Conservation (phyloP, 64 coral and sea anemone genomes). For the Montipora cactus region DNA sequence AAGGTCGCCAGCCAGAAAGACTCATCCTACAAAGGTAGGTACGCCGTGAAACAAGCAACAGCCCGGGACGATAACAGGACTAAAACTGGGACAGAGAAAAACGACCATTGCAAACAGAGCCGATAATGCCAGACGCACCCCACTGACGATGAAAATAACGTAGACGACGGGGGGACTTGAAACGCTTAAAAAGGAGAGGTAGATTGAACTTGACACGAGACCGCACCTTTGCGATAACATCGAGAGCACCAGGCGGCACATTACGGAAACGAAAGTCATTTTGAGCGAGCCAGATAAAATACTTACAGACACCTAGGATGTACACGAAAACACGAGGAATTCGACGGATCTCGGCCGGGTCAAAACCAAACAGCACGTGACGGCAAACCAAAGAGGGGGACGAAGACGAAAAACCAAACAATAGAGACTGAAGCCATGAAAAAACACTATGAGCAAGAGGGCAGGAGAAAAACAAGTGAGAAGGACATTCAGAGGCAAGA, state of each 20-base stretch:
- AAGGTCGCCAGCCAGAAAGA: too few relatives aligned
- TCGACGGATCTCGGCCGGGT: background rate
- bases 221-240: background rate
- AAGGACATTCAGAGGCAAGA: background rate
- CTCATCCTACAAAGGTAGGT: too few relatives aligned
- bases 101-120: background rate
- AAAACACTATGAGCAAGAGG: conserved; percentile 21
- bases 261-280: conserved; percentile 49
- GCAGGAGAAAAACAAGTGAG: conserved; percentile 36
- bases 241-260: background rate
- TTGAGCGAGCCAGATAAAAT: conserved; percentile 2
- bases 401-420: background rate
- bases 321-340: conserved; percentile 23
- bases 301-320: conserved; percentile 24
- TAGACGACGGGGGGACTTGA: background rate
- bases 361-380: conserved; percentile 54
- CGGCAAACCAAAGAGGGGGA: background rate
- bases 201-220: background rate
- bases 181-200: background rate
- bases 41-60: too few relatives aligned
- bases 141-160: conserved; percentile 9
- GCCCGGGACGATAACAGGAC: too few relatives aligned
- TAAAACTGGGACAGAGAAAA: background rate
- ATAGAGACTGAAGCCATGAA: background rate
- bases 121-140: background rate